Percentiles rank a stretch among this genome's conserved stretches.
These are phyloP conservation scores for Lycia hirtaria DNA, from an alignment of 2,888 invertebrate genomes.

Conservation along the genomic window DNA sequence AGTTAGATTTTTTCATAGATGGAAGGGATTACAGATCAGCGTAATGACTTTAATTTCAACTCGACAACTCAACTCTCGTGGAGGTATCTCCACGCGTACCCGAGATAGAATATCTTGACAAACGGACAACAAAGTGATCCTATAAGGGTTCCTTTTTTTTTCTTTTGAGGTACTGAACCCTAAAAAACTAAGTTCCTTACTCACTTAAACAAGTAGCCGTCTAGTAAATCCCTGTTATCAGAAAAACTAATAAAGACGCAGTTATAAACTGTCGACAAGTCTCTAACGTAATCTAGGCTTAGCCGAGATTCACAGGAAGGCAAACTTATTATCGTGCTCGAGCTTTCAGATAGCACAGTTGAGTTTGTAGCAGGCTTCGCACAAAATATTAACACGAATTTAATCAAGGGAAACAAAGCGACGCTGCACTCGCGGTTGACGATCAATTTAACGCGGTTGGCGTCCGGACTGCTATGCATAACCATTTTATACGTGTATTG, in stretches of 20 bases:
- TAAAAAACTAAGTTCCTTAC: background rate
- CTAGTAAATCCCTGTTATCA: conserved; percentile 63
- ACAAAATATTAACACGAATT: conserved; percentile 22
- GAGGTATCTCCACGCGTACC: too few relatives aligned
- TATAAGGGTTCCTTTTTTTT: too few relatives aligned
- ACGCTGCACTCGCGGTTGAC: conserved; percentile 20
- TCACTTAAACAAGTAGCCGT: conserved; percentile 56
- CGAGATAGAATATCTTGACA: too few relatives aligned
- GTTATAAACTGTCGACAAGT: conserved; percentile 60
- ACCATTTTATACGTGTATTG: conserved; percentile 12
- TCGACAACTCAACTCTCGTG: too few relatives aligned
- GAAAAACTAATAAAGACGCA: conserved; percentile 62
- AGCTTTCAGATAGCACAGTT: conserved; percentile 8
- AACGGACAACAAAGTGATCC: too few relatives aligned
- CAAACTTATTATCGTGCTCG: conserved; percentile 17
- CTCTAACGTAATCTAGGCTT: conserved; percentile 35
- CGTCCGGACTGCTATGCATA: conserved; percentile 24
- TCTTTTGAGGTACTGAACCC: too few relatives aligned
- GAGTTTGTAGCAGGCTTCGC: background rate
- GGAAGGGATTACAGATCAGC: too few relatives aligned
- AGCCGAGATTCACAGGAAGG: conserved; percentile 17
- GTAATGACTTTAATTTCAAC: too few relatives aligned
- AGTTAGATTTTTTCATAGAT: too few relatives aligned
- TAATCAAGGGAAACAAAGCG: conserved; percentile 31
- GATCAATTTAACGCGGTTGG: conserved; percentile 30